Evolutionary conservation across 2,888 invertebrate species (phyloP), one percentile per base, ranked within the genome.

Genomic region (Tachina fera): DNA sequence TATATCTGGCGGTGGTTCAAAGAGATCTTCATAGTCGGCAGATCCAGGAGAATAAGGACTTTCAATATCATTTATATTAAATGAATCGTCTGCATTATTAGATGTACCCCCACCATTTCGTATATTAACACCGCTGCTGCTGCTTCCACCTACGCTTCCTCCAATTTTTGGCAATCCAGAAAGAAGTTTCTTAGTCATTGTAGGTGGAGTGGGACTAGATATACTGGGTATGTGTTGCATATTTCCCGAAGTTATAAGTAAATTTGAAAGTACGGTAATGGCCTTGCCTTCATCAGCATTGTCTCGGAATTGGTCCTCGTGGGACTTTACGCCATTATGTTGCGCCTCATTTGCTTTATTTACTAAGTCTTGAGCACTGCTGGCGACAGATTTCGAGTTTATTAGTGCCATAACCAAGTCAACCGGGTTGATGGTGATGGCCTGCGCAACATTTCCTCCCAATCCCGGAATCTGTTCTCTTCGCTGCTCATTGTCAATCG

Each of bases 31-130:
- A 91, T 96, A 97, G 92, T 97, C 96, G 89, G 96, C 96, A n/a
- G 97, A 97, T 63, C 96, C 97, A 0, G 97, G 97, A 68, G 97
- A 97, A 93, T 97, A 97, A 0, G 97, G 98, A 31, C 97, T 97
- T 88, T 96, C 96, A 91, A 96, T 95, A 14, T 96, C 96, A 92
- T 95, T 94, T 10, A 89, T 87, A 68, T 87, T 87, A 87, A 94
- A 94, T 11, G 90, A 88, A 67, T 94, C 94, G 88, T 95, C 96
- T 13, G 82, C 86, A 56, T 86, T 86, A 43, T 86, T 86, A 5
- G 86, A 86, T 79, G 86, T 75, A 49, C 86, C 87, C 49, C 88
- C 87, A 39, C 89, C 89, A 75, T 88, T 90, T 45, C 89, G 88
- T 22, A 87, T 16, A 85, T 87, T 88, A 31, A 88, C 86, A 45